phyloP scores from a whole-genome alignment of 2,113 vertebrate species.

The Megalops atlanticus region DNA sequence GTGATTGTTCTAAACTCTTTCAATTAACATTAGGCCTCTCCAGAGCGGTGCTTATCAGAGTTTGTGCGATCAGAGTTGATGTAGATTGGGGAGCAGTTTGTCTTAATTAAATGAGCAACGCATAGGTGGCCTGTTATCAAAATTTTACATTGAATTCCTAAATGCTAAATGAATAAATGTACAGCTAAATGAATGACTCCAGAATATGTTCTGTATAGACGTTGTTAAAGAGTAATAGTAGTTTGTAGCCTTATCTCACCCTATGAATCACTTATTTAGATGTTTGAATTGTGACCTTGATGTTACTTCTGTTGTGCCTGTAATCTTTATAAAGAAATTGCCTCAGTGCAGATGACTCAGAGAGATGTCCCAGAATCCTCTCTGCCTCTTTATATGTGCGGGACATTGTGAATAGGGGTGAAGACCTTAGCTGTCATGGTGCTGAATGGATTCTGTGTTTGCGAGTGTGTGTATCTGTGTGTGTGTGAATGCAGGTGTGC shows the following conservation, averaged over 20 bases:
- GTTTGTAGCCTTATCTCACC: not conserved
- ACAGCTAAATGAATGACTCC: not conserved
- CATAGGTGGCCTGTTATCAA: not conserved
- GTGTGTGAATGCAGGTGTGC: not conserved
- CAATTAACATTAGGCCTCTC: slow-evolving; percentile 4
- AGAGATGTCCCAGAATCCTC: not conserved
- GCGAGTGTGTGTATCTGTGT: not conserved
- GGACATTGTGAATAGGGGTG: not conserved
- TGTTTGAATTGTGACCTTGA: not conserved
- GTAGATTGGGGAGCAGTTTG: not conserved
- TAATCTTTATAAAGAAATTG: not conserved
- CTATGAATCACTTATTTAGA: not conserved
- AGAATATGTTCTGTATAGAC: not conserved
- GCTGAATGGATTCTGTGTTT: not conserved
- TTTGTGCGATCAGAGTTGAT: not conserved
- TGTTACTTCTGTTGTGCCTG: not conserved
- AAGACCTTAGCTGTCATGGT: not conserved
- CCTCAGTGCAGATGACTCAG: not conserved
- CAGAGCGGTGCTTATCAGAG: not conserved
- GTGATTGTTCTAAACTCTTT: slow-evolving; percentile 13
- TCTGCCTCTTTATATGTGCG: not conserved
- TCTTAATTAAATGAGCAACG: not conserved
- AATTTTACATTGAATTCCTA: not conserved
- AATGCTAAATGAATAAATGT: not conserved
- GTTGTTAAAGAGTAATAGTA: not conserved